A percentile compares a stretch with the other conserved stretches of the same genome.
These are phyloP conservation scores for Beaufortia kweichowensis DNA, from an alignment of 2,113 vertebrate species.

Conservation along the genomic window DNA sequence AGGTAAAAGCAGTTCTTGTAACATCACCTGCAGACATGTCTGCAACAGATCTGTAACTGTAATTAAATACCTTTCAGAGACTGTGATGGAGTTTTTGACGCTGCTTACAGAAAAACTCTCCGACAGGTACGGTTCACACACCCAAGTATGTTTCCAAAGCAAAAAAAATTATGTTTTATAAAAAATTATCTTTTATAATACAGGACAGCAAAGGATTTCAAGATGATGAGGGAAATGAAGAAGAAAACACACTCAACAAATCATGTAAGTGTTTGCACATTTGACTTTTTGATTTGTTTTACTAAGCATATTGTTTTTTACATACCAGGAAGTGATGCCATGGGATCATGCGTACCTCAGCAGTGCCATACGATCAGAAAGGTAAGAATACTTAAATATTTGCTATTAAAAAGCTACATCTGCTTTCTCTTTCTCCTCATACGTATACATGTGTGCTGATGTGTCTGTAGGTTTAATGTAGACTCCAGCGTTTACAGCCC, in stretches of 20 bases:
- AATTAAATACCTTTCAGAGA: conserved; percentile 72
- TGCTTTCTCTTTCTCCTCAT: not conserved
- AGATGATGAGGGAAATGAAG: conserved; percentile 89
- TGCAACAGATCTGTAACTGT: not conserved
- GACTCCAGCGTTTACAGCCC: conserved; percentile 91
- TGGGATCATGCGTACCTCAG: conserved; percentile 96
- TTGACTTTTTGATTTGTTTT: not conserved
- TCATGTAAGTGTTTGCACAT: not conserved
- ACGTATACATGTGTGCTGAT: not conserved
- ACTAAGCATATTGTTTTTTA: not conserved
- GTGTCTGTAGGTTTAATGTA: conserved; percentile 83
- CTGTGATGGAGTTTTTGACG: conserved; percentile 87
- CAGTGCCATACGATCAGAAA: conserved; percentile 88
- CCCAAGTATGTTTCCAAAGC: not conserved
- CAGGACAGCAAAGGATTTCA: conserved; percentile 88
- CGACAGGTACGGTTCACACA: conserved; percentile 74
- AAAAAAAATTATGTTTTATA: not conserved
- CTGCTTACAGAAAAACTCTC: conserved; percentile 86
- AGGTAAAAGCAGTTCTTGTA: conserved; percentile 70
- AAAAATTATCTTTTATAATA: not conserved
- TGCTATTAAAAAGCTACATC: too few species aligned
- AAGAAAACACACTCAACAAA: conserved; percentile 70
- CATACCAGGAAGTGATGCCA: conserved; percentile 86
- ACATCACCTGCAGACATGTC: not conserved
- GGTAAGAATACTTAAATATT: conserved; percentile 65